Evolutionary conservation across 2,888 invertebrate species (phyloP).

Genomic region (Muscina levida): DNA sequence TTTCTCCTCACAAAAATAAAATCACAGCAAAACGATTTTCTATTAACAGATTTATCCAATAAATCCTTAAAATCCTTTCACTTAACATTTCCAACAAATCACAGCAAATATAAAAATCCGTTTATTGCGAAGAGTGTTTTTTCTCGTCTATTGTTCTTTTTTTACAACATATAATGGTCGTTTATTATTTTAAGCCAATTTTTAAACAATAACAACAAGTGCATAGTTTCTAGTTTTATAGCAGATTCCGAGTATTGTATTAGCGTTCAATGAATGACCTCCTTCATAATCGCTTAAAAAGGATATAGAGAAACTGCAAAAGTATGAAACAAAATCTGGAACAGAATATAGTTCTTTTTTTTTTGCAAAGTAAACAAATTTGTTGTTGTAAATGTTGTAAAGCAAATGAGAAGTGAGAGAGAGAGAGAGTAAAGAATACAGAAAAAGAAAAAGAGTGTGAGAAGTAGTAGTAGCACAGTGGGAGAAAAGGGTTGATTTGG

Average conservation of each 20-base stretch:
- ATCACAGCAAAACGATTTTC: too few relatives aligned
- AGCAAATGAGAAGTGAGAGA: too few relatives aligned
- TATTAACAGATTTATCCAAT: too few relatives aligned
- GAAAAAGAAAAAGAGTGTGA: too few relatives aligned
- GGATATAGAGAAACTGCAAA: not conserved
- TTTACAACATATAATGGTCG: not conserved
- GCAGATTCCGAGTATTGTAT: not conserved
- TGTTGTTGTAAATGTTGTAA: not conserved
- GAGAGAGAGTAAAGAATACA: too few relatives aligned
- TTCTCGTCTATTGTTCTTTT: not conserved
- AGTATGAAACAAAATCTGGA: not conserved
- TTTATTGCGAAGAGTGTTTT: not conserved
- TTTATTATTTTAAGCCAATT: conserved; percentile 28
- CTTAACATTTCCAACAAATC: conserved; percentile 8
- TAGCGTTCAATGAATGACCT: conserved; percentile 19
- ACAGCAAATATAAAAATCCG: not conserved
- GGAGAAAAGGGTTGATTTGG: too few relatives aligned
- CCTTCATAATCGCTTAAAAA: not conserved
- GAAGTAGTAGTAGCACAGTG: too few relatives aligned
- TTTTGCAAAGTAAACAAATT: not conserved
- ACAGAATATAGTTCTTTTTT: conserved; percentile 13
- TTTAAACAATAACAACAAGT: conserved; percentile 13
- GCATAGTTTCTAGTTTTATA: not conserved
- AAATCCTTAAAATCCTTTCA: not conserved
- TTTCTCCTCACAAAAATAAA: too few relatives aligned